Conservation (phyloP, 2,888 invertebrate species). For the Epirrita christyi region DNA sequence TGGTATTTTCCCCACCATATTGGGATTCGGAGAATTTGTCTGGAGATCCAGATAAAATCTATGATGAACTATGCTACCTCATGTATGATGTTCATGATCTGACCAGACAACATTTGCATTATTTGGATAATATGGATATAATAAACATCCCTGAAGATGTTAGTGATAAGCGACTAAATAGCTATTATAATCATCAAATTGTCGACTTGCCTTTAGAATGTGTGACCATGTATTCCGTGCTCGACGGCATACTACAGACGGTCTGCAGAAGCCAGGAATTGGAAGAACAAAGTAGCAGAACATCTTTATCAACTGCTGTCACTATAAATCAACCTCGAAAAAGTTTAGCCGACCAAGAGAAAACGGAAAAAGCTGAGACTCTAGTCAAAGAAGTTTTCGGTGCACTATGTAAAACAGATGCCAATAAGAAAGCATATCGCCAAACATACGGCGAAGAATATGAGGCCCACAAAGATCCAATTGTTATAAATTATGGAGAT, state of each 20-base stretch:
- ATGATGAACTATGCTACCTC: constrained; percentile 78
- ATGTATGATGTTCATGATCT: constrained; percentile 83
- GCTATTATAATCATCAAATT: constrained; percentile 53
- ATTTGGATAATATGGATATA: constrained; percentile 75
- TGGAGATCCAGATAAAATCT: constrained; percentile 69
- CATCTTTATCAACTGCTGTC: constrained; percentile 48
- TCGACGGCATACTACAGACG: constrained; percentile 65
- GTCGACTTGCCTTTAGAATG: constrained; percentile 66
- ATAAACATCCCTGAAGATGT: constrained; percentile 56
- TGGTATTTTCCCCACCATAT: constrained; percentile 73
- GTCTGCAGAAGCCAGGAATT: constrained; percentile 48
- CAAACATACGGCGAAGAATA: constrained; percentile 70
- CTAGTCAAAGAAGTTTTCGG: constrained; percentile 64
- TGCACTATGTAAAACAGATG: constrained; percentile 59
- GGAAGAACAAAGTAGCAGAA: constrained; percentile 46
- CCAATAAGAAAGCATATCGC: constrained; percentile 60
- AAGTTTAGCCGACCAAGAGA: constrained; percentile 44
- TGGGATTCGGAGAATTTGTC: constrained; percentile 58
- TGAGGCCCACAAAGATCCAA: constrained; percentile 65
- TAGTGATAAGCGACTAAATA: constrained; percentile 40
- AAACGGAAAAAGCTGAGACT: constrained; percentile 55
- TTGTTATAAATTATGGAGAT: constrained; percentile 69
- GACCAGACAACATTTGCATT: constrained; percentile 73
- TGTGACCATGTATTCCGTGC: constrained; percentile 62
- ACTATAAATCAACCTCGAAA: constrained; percentile 42